Evolutionary conservation across 2,113 vertebrate genomes (phyloP), one percentile per base, ranked within the genome.

Genomic region (Triplophysa tibetana): DNA sequence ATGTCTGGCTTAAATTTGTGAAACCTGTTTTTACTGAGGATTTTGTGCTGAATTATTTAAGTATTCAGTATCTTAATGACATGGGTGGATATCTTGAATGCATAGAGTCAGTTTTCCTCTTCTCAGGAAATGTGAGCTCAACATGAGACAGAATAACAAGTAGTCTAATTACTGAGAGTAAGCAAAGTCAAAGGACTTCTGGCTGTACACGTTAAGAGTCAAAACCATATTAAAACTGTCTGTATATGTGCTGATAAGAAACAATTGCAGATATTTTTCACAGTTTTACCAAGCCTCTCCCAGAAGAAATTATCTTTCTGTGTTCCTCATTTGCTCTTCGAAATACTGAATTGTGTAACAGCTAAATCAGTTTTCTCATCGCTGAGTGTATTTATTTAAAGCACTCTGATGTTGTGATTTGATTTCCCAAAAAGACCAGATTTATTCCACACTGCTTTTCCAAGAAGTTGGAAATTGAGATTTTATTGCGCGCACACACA

Each of bases 241-340:
- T n/a, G 63, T 24, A 38, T 16, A 52, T n/a, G 26, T 23, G 75
- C n/a, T 67, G 68, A 26, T 43, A 17, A 78, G 4, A 61, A 74
- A 45, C 73, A 81, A 78, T 69, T 74, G 75, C 43, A 58, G 54
- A 78, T 63, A 65, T 77, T 62, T 48, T 33, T 54, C 26, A 48
- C 24, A 70, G 21, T 17, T 67, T 80, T 77, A 43, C 43, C 62
- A 74, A 80, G 73, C 67, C 43, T 68, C 41, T 73, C 75, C 58
- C 70, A 77, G 26, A 67, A 56, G 67, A 62, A 76, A 77, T 77
- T 41, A 48, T 70, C 45, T 52, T 48, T 26, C 12, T 24, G 23
- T 58, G 14, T 48, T 80, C 48, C 38, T 67, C 67, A 65, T 72
- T 63, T 79, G 19, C 17, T 19, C 45, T 63, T 78, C 23, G 63